Evolutionary conservation across 2,797 vertebrate species (phyloP).

Genomic region (Heliangelus exortis): DNA sequence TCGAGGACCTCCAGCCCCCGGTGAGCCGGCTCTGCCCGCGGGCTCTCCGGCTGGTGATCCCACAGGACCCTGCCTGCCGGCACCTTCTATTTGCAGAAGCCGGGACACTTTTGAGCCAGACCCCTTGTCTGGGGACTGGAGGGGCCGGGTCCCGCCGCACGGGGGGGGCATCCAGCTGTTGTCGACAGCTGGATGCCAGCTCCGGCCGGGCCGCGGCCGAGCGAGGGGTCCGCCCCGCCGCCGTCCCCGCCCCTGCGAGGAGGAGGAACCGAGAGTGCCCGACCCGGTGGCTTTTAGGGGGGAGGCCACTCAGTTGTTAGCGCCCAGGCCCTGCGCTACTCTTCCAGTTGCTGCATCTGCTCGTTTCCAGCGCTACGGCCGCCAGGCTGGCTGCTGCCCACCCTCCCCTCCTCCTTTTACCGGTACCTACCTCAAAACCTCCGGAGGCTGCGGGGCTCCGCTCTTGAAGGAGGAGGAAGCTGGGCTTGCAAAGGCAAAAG

Average conservation of each 20-base stretch:
- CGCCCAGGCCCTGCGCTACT: background rate
- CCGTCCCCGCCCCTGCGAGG: conserved; percentile 51
- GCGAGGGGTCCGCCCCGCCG: conserved; percentile 27
- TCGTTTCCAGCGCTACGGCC: background rate
- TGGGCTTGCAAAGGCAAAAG: background rate
- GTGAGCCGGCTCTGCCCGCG: background rate
- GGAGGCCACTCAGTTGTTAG: conserved; percentile 28
- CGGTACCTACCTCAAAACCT: conserved; percentile 40
- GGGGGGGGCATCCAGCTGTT: conserved; percentile 53
- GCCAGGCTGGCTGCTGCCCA: background rate
- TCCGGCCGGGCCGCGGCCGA: conserved; percentile 6
- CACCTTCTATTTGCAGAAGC: background rate
- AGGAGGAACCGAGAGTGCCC: conserved; percentile 51
- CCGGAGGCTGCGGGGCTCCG: conserved; percentile 28
- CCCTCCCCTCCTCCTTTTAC: background rate
- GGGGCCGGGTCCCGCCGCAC: background rate
- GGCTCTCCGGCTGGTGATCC: background rate
- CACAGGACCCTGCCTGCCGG: background rate
- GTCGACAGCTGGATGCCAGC: conserved; percentile 49
- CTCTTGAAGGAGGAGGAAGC: conserved; percentile 13
- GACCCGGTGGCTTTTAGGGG: conserved; percentile 70
- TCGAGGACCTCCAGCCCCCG: background rate
- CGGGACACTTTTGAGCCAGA: background rate
- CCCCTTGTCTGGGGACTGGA: background rate
- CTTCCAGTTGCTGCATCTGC: background rate